Conservation (phyloP, 2,113 vertebrate genomes). For the Leptodactylus fuscus region DNA sequence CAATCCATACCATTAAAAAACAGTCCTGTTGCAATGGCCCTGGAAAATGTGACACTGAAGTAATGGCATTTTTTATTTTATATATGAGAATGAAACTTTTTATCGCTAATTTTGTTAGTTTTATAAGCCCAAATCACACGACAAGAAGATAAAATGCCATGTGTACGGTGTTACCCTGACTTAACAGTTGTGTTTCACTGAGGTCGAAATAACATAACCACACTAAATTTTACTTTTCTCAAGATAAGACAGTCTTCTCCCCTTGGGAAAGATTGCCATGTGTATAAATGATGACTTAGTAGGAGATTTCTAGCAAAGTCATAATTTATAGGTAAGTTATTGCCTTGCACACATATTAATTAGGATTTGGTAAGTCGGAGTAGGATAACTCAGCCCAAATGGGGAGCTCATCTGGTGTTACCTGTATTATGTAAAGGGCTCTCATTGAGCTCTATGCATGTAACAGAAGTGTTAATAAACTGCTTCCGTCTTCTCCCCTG, state of each 20-base stretch:
- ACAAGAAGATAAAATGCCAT: constrained; percentile 3
- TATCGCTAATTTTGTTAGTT: no score
- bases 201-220: background rate
- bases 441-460: background rate
- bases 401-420: background rate
- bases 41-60: background rate
- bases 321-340: constrained; percentile 21
- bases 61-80: no score
- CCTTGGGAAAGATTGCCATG: background rate
- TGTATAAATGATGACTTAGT: constrained; percentile 27
- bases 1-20: no score
- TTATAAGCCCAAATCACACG: background rate
- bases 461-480: background rate
- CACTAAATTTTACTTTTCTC: background rate
- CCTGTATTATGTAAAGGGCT: no score
- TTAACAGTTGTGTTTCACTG: background rate
- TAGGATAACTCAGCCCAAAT: background rate
- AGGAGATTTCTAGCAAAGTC: constrained; percentile 10
- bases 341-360: constrained; percentile 8
- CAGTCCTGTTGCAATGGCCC: no score
- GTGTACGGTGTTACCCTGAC: background rate
- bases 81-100: no score
- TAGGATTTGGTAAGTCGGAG: background rate
- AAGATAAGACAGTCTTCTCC: background rate
- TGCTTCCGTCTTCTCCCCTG: background rate